These are phyloP conservation scores for Agapostemon virescens DNA, from an alignment of 2,888 invertebrate genomes.

Conservation along the genomic window DNA sequence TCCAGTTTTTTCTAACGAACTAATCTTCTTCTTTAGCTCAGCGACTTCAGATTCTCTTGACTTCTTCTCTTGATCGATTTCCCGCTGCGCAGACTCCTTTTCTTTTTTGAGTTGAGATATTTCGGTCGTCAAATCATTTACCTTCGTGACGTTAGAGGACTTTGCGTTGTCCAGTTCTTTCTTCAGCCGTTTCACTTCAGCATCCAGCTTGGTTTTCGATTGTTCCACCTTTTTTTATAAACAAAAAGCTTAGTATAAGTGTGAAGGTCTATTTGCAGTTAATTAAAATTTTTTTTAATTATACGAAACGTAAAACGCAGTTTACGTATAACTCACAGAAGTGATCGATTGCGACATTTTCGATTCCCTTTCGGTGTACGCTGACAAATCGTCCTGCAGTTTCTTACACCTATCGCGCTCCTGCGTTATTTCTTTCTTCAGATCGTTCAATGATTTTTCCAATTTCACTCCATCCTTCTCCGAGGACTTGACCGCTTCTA, in stretches of 20 bases:
- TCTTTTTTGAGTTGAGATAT: slow-evolving; percentile 82
- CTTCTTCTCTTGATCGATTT: slow-evolving; percentile 88
- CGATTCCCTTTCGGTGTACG: slow-evolving; percentile 73
- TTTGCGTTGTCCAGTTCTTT: slow-evolving; percentile 82
- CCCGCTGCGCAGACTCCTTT: slow-evolving; percentile 85
- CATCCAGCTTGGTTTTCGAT: slow-evolving; percentile 82
- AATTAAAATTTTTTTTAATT: too few species aligned
- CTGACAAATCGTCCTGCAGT: slow-evolving; percentile 82
- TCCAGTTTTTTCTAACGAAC: slow-evolving; percentile 84
- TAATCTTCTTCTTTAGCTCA: slow-evolving; percentile 88
- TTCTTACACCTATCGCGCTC: slow-evolving; percentile 85
- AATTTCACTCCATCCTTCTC: slow-evolving; percentile 81
- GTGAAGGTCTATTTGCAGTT: neutral
- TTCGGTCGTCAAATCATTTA: slow-evolving; percentile 81
- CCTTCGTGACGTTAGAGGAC: slow-evolving; percentile 80
- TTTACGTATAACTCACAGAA: slow-evolving; percentile 70
- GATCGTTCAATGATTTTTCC: slow-evolving; percentile 85
- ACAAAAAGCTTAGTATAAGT: neutral
- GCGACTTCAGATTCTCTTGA: slow-evolving; percentile 90
- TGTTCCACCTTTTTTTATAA: slow-evolving; percentile 83
- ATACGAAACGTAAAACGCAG: neutral
- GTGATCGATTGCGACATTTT: slow-evolving; percentile 75
- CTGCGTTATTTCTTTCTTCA: slow-evolving; percentile 81
- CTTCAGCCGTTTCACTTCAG: slow-evolving; percentile 84
- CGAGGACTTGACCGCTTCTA: slow-evolving; percentile 83